phyloP scores from a whole-genome alignment of 1,140 invertebrate genomes.

The Calliopsis andreniformis region DNA sequence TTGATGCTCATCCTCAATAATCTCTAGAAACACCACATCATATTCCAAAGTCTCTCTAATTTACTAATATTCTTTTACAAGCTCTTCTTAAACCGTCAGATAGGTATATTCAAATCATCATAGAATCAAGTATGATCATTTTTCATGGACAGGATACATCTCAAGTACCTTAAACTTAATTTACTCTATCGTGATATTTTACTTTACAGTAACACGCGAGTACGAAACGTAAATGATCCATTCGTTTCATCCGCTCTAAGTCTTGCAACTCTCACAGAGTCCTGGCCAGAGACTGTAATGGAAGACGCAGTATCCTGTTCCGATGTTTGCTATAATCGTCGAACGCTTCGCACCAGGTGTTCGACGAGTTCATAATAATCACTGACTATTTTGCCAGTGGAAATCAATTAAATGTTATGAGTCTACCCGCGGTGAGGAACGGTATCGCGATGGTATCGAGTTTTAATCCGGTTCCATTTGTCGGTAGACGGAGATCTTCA shows the following conservation, averaged over 20 bases:
- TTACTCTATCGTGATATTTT: too few relatives aligned
- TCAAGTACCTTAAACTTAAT: too few relatives aligned
- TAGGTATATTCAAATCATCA: too few relatives aligned
- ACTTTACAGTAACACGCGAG: not conserved
- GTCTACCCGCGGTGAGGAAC: slow-evolving; percentile 6
- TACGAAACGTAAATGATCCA: not conserved
- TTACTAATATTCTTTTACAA: not conserved
- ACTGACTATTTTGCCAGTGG: too few relatives aligned
- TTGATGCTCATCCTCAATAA: not conserved
- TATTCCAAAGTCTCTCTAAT: not conserved
- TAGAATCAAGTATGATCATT: not conserved
- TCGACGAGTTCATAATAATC: not conserved
- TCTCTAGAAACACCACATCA: not conserved
- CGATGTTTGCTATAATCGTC: not conserved
- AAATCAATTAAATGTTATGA: slow-evolving; percentile 22
- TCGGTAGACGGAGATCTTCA: slow-evolving; percentile 48
- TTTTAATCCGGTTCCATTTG: slow-evolving; percentile 17
- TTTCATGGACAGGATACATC: slow-evolving; percentile 3
- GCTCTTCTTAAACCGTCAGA: too few relatives aligned
- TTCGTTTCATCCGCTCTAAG: not conserved
- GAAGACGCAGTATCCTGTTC: not conserved
- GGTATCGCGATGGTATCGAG: slow-evolving; percentile 1
- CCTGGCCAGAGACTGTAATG: not conserved
- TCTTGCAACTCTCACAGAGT: not conserved
- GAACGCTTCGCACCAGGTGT: not conserved